Evolutionary conservation across 1,140 invertebrate species (phyloP).

Genomic region (Drosophila dunni): DNA sequence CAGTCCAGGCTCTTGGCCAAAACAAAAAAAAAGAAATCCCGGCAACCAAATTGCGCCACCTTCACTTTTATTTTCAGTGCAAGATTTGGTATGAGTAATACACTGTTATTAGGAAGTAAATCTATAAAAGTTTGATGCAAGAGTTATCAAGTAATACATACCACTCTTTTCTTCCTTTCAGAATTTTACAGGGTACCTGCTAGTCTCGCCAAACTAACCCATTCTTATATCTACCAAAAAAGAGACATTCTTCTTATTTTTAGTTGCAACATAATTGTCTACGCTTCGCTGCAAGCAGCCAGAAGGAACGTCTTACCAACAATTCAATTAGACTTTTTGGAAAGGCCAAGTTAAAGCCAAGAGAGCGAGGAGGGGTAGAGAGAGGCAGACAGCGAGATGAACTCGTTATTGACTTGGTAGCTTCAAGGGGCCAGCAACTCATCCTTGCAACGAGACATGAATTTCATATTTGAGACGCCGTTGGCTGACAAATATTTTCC

Average conservation of each 20-base stretch:
- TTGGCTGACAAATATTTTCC: conserved; percentile 16
- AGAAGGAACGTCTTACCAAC: conserved; percentile 25
- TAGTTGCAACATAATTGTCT: conserved; percentile 53
- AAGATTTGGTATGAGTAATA: conserved; percentile 18
- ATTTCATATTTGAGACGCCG: conserved; percentile 17
- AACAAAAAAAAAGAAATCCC: conserved; percentile 35
- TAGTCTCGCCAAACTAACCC: not conserved
- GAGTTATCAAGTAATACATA: too few relatives aligned
- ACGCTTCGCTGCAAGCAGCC: conserved; percentile 50
- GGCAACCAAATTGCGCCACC: conserved; percentile 61
- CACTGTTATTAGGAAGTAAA: not conserved
- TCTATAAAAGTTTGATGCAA: too few relatives aligned
- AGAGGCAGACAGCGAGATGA: not conserved
- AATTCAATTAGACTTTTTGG: conserved; percentile 53
- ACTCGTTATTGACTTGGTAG: conserved; percentile 15
- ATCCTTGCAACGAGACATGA: conserved; percentile 21
- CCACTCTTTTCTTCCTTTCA: too few relatives aligned
- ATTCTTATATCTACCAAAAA: too few relatives aligned
- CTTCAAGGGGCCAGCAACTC: conserved; percentile 5
- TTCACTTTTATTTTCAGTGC: conserved; percentile 59
- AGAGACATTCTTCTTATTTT: conserved; percentile 54
- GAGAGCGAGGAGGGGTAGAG: not conserved
- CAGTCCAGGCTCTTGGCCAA: conserved; percentile 24
- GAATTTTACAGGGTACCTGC: not conserved
- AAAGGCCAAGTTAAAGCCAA: conserved; percentile 15